Evolutionary conservation across 2,888 invertebrate species (phyloP), one percentile per base, ranked within the genome.

Genomic region (Lissocephala sabroskyi): DNA sequence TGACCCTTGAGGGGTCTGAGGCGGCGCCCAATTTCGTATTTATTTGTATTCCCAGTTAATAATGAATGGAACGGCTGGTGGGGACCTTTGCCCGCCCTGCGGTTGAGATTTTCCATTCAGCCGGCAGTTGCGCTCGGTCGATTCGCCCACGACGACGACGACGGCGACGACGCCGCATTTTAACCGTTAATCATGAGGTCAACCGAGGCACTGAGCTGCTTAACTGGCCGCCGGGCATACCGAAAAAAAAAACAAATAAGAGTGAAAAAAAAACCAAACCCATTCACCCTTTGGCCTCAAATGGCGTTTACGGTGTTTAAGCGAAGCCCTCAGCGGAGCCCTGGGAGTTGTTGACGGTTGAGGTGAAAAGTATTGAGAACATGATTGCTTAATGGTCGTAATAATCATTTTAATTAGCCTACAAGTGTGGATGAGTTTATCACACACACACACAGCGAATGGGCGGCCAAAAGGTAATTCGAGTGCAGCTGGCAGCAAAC

Each of bases 401-500:
- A 63, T 63, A 61, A 63, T 63, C 52, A 53, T 46, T 58, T 63
- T 58, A 64, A 64, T 60, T 63, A 49, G 35, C 16, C 35, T 5
- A 7, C 23, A 7, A 23, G 3, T 23, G 23, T 23, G 23, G 4
- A 23, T n/a, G n/a, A 23, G 23, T 23, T 23, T 23, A 45, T 52
- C 46, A n/a, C n/a, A n/a, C n/a, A 63, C 61, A 63, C 61, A 58
- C 61, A 57, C 49, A 51, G 54, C 51, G 54, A n/a, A n/a, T n/a
- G 6, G 17, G 5, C 30, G 11, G 18, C 30, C 13, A 32, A 32
- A 32, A 13, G 13, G 30, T 32, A 13, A 11, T 32, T 32, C 11
- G 30, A 13, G 11, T 32, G n/a, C n/a, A n/a, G n/a, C n/a, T n/a
- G n/a, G n/a, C n/a, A n/a, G n/a, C n/a, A n/a, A n/a, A n/a, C n/a